phyloP scores from a whole-genome alignment of 2,113 vertebrate species.

The Greenwoodochromis staneri region DNA sequence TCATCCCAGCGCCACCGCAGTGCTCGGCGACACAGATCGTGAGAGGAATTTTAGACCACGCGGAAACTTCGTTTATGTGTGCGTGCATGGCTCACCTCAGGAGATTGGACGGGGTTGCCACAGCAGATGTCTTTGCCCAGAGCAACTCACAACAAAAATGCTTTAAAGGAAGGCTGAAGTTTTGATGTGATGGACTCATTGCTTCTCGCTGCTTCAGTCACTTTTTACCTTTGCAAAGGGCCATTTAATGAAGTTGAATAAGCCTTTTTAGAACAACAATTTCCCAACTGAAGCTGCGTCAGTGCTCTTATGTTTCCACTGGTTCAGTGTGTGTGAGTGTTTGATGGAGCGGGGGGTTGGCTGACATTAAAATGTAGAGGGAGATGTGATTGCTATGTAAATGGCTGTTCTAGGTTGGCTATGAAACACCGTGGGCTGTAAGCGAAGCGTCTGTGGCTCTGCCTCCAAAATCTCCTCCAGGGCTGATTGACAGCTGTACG shows the following conservation, averaged over 20 bases:
- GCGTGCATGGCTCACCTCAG: not conserved
- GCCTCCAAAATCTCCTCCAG: conserved; percentile 7
- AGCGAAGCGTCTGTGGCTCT: not conserved
- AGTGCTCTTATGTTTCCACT: not conserved
- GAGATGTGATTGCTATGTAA: conserved; percentile 23
- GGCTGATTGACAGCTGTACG: conserved; percentile 37
- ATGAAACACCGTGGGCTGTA: not conserved
- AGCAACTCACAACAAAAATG: conserved; percentile 28
- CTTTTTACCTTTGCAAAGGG: not conserved
- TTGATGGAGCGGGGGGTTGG: not conserved
- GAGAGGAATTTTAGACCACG: conserved; percentile 45
- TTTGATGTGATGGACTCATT: not conserved
- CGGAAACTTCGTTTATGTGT: conserved; percentile 8
- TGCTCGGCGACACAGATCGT: conserved; percentile 35
- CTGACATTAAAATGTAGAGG: conserved; percentile 2
- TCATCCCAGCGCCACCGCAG: conserved; percentile 17
- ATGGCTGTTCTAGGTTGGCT: not conserved
- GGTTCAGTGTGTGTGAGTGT: not conserved
- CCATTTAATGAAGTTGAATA: conserved; percentile 8
- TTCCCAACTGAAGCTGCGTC: not conserved
- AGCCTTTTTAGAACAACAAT: not conserved
- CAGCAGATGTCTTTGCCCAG: conserved; percentile 8
- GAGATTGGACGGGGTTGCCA: conserved; percentile 27
- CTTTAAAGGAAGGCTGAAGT: not conserved
- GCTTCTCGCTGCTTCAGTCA: not conserved